A percentile compares a stretch with the other conserved stretches of the same genome.
These are phyloP conservation scores for Nothocercus nigrocapillus DNA, from an alignment of 2,113 vertebrate genomes.

Conservation along the genomic window DNA sequence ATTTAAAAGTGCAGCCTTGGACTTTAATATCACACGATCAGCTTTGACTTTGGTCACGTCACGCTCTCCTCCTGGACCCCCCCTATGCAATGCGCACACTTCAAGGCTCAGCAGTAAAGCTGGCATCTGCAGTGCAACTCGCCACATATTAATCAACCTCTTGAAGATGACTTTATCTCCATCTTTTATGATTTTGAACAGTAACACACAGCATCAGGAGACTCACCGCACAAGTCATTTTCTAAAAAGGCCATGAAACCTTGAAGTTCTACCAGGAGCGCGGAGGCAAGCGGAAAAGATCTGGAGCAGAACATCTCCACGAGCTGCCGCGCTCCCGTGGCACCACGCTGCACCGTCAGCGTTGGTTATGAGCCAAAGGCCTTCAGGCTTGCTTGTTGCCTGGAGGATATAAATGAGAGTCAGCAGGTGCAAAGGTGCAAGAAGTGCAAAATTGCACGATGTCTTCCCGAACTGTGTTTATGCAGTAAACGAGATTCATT, in stretches of 20 bases:
- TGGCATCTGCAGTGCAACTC: neutral
- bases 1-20: neutral
- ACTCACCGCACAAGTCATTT: neutral
- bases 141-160: neutral
- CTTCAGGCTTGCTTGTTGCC: conserved; percentile 63
- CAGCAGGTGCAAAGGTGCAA: conserved; percentile 67
- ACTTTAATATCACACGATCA: neutral
- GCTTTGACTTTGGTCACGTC: neutral
- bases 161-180: neutral
- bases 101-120: neutral
- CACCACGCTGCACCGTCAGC: conserved; percentile 33
- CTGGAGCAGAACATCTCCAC: neutral
- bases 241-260: neutral
- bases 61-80: neutral
- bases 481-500: conserved; percentile 25
- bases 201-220: neutral
- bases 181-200: neutral
- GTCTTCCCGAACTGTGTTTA: conserved; percentile 20
- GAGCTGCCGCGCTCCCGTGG: neutral
- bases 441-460: conserved; percentile 41
- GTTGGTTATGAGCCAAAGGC: conserved; percentile 51
- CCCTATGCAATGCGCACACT: rapidly evolving
- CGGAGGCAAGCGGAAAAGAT: neutral
- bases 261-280: neutral
- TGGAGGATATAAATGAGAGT: conserved; percentile 68